Conservation (phyloP, 2,888 invertebrate genomes). For the Thereva nobilitata region DNA sequence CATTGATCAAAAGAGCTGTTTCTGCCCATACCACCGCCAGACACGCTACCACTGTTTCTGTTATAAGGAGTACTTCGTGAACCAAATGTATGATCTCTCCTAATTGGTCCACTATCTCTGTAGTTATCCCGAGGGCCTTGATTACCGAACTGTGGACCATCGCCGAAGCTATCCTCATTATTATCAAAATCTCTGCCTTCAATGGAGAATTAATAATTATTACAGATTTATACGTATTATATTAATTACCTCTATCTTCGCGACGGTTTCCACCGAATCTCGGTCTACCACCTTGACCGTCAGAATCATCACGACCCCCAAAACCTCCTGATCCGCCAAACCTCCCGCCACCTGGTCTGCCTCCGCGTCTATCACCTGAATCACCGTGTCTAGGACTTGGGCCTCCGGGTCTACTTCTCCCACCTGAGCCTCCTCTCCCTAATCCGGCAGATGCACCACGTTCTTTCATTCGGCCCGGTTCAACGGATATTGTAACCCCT, state of each 20-base stretch:
- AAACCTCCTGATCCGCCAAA: constrained; percentile 49
- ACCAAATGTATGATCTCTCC: constrained; percentile 42
- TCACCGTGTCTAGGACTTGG: constrained; percentile 48
- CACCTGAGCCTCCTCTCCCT: constrained; percentile 59
- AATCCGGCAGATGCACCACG: constrained; percentile 59
- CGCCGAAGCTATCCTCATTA: too few species aligned
- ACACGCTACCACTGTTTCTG: constrained; percentile 39
- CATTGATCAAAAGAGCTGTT: constrained; percentile 32
- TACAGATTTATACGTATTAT: constrained; percentile 23
- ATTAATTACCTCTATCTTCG: constrained; percentile 37
- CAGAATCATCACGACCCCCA: constrained; percentile 41
- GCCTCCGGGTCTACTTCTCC: constrained; percentile 57
- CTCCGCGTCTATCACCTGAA: constrained; percentile 43
- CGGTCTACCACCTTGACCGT: not conserved
- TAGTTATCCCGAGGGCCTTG: constrained; percentile 50
- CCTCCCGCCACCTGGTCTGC: constrained; percentile 29
- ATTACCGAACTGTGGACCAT: not conserved
- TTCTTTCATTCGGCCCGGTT: constrained; percentile 78
- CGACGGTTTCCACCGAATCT: constrained; percentile 7
- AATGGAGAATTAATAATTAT: too few species aligned
- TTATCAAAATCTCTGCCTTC: too few species aligned
- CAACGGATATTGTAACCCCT: constrained; percentile 82
- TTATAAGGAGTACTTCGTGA: constrained; percentile 41
- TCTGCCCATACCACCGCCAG: constrained; percentile 38
- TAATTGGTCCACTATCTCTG: constrained; percentile 44